These are phyloP conservation scores for Azorinus chamasolen DNA, from an alignment of 2,888 invertebrate species.

Conservation along the genomic window DNA sequence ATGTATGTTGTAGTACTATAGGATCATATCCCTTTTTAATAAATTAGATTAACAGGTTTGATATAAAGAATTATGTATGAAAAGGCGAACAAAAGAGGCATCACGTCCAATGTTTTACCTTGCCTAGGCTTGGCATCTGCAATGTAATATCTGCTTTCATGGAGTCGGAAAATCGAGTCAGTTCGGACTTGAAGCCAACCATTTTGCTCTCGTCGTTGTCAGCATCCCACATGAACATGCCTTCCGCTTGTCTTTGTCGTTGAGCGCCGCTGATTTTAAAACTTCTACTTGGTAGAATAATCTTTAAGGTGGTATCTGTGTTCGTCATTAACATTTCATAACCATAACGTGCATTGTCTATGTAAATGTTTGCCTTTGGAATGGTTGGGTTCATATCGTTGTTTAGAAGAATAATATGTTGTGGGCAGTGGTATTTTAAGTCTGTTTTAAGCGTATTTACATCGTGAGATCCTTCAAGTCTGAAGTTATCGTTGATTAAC, in stretches of 20 bases:
- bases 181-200: conserved; percentile 57
- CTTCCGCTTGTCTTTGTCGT: conserved; percentile 45
- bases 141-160: conserved; percentile 67
- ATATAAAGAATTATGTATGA: too few species aligned
- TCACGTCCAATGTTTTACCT: conserved; percentile 52
- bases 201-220: conserved; percentile 72
- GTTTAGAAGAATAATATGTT: conserved; percentile 2
- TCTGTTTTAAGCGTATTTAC: conserved; percentile 11
- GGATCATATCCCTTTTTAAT: too few species aligned
- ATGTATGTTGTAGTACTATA: too few species aligned
- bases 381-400: conserved; percentile 7
- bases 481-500: not conserved
- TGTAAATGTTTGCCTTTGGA: conserved; percentile 14
- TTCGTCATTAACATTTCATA: conserved; percentile 32
- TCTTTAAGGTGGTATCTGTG: conserved; percentile 56
- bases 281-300: conserved; percentile 65
- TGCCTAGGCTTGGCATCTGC: conserved; percentile 70
- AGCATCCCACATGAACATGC: conserved; percentile 74
- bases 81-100: too few species aligned
- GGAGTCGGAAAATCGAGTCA: conserved; percentile 55
- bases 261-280: conserved; percentile 49
- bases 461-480: conserved; percentile 37
- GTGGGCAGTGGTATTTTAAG: conserved; percentile 24
- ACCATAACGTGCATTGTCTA: conserved; percentile 41
- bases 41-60: too few species aligned